Evolutionary conservation across 2,888 invertebrate species (phyloP).

Genomic region (Iphiclides podalirius): DNA sequence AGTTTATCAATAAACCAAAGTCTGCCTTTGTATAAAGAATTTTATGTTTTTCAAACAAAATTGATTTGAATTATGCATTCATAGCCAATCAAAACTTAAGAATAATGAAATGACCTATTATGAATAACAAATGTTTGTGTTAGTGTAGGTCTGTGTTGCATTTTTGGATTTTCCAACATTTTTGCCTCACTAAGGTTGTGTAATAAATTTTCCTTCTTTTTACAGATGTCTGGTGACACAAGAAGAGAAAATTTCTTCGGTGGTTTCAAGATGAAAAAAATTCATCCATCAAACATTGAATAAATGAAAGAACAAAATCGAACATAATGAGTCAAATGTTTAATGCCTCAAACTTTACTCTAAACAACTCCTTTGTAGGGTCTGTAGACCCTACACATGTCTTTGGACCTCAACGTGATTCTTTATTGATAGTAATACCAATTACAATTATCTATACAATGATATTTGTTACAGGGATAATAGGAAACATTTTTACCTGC

Average conservation of each 20-base stretch:
- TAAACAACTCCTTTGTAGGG: slow-evolving; percentile 28
- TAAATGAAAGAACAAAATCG: neutral
- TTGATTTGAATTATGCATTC: too few relatives aligned
- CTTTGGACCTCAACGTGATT: slow-evolving; percentile 74
- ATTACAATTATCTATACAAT: slow-evolving; percentile 87
- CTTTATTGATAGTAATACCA: slow-evolving; percentile 83
- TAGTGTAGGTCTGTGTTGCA: too few relatives aligned
- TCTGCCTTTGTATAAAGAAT: too few relatives aligned
- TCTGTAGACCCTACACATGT: slow-evolving; percentile 50
- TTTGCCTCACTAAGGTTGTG: too few relatives aligned
- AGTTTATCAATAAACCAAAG: too few relatives aligned
- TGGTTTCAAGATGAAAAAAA: neutral
- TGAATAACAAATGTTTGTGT: too few relatives aligned
- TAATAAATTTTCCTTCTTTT: neutral
- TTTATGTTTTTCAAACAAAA: too few relatives aligned
- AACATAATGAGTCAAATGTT: slow-evolving; percentile 20
- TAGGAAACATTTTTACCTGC: slow-evolving; percentile 92
- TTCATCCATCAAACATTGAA: neutral
- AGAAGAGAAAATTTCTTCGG: neutral
- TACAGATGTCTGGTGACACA: slow-evolving; percentile 4
- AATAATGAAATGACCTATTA: too few relatives aligned
- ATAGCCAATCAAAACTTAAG: too few relatives aligned
- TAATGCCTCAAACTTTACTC: slow-evolving; percentile 27
- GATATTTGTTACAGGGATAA: slow-evolving; percentile 89
- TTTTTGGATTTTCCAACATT: too few relatives aligned